Evolutionary conservation across 2,113 vertebrate species (phyloP).

Genomic region (Clupea harengus): DNA sequence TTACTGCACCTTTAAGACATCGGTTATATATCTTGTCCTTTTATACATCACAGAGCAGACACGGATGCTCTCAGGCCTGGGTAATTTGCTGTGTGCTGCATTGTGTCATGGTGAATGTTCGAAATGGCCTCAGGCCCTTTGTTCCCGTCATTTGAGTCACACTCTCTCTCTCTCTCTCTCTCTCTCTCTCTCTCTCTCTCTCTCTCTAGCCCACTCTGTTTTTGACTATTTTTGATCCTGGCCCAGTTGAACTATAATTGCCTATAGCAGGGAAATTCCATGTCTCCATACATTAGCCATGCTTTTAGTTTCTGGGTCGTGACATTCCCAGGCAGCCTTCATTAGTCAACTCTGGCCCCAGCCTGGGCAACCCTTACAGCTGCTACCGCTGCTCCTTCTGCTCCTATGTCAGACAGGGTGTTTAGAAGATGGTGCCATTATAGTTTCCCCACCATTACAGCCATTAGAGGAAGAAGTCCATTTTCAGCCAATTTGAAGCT

Average conservation of each 20-base stretch:
- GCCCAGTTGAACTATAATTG: constrained; percentile 49
- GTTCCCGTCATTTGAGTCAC: constrained; percentile 39
- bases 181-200: not conserved
- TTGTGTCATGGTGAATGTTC: constrained; percentile 46
- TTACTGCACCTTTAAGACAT: constrained; percentile 47
- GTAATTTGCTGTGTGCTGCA: constrained; percentile 50
- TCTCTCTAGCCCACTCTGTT: not conserved
- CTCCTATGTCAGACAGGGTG: constrained; percentile 39
- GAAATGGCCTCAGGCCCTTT: too few relatives aligned
- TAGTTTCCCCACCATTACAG: constrained; percentile 52
- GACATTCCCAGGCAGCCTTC: constrained; percentile 41
- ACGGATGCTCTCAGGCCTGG: constrained; percentile 58
- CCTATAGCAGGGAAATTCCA: constrained; percentile 52
- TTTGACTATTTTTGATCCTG: constrained; percentile 45
- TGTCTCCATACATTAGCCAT: constrained; percentile 56
- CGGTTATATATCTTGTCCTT: constrained; percentile 50
- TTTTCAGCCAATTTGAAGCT: constrained; percentile 45
- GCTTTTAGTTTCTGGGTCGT: constrained; percentile 51
- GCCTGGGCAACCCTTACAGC: constrained; percentile 47
- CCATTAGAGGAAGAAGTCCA: constrained; percentile 36
- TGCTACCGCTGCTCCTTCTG: constrained; percentile 43
- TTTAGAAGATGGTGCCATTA: constrained; percentile 60
- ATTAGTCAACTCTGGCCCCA: constrained; percentile 58
- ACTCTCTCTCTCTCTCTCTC: constrained; percentile 33
- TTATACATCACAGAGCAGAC: constrained; percentile 53